Base-by-base conservation (phyloP, 2,797 vertebrate genomes). In the Psittacula echo region DNA sequence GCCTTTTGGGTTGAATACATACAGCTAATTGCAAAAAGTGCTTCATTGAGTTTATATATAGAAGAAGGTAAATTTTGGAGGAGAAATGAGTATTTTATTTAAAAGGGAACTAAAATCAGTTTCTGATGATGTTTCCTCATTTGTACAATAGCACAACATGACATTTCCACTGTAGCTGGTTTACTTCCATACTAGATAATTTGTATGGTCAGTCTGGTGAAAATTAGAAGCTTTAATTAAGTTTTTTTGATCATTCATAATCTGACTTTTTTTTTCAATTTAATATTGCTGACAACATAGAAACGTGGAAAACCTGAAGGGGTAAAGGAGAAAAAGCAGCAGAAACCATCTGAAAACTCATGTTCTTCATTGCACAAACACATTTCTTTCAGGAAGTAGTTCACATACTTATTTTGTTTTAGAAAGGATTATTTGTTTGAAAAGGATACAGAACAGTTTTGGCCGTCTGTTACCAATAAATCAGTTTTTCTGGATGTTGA, bases 381-480 rank as follows among this genome's bases (percentile, higher is more conserved):
- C 24, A 58, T 89, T 87, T 92, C 1, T 9, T 77, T 85, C 70
- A 81, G 45, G 41, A 74, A 82, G 71, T 48, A 85, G 77, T 37
- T 95, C 44, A 51, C 78, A 70, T 5, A 86, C 34, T 90, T 88
- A 26, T 3, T 60, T 85, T 50, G 71, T 79, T 94, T 93, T 90
- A 60, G 72, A 65, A 88, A 89, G 32, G 45, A 74, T 89, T 89
- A 61, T 65, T 82, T 89, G 23, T 89, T 79, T 95, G 64, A 95
- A 90, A 94, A 62, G 16, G 14, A 42, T 61, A 76, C 45, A 75
- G 61, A 82, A 72, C 26, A 87, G 15, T 18, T 88, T 85, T 90
- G 68, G 20, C 71, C 56, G 54, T 48, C 27, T 82, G 5, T 82
- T 71, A 48, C 47, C 84, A 51, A 84, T 95, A 95, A 94, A 96